Conservation (phyloP, 2,113 vertebrate genomes). For the Campylomormyrus numenius region DNA sequence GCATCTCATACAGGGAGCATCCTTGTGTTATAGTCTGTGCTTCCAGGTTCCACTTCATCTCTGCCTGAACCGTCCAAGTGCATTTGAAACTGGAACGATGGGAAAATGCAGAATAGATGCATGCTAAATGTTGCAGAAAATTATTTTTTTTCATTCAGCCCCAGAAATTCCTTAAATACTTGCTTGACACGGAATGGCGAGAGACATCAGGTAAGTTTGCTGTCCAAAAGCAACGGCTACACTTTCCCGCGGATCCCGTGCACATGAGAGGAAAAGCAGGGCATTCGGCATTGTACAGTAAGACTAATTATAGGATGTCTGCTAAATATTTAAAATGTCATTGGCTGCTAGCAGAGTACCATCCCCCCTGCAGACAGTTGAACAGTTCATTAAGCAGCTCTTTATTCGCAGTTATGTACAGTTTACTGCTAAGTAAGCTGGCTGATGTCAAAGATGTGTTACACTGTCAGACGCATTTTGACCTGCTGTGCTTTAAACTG, state of each 20-base stretch:
- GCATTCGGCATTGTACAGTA: not conserved
- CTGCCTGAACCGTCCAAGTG: not conserved
- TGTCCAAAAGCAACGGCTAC: not conserved
- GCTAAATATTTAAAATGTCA: not conserved
- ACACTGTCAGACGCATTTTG: not conserved
- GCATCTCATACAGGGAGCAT: not conserved
- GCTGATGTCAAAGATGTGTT: not conserved
- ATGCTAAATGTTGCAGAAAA: not conserved
- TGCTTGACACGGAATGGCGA: not conserved
- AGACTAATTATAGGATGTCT: not conserved
- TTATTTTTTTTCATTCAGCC: not conserved
- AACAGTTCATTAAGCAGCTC: not conserved
- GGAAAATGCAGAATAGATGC: not conserved
- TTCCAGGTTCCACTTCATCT: not conserved
- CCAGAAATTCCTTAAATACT: not conserved
- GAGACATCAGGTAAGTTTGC: not conserved
- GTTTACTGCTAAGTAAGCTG: not conserved
- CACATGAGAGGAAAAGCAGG: not conserved
- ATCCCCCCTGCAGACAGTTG: not conserved
- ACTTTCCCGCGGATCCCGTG: not conserved
- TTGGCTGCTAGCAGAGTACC: not conserved
- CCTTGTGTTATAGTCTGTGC: not conserved
- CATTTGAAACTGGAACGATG: not conserved
- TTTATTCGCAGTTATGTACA: not conserved
- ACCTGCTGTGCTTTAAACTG: not conserved